Base-by-base conservation (phyloP, 2,888 invertebrate species). In the Caenorhabditis japonica region DNA sequence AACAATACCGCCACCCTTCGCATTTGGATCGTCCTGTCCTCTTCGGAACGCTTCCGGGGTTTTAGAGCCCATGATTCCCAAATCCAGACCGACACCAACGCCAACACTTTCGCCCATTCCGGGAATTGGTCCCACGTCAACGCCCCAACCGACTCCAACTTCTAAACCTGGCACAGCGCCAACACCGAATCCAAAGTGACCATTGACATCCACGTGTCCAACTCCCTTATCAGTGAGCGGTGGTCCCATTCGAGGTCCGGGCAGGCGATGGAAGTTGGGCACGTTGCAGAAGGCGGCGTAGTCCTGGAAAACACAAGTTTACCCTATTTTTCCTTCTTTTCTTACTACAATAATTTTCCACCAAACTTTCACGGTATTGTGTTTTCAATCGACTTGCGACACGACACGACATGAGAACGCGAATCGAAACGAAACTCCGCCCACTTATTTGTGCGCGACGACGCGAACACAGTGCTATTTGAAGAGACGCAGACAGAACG, bases 91-190 rank as follows among this genome's bases (percentile, higher is more conserved):
- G 13, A 82, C 55, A 43, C 77, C 82, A 17, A 84, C 84, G 25
- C 82, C 84, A 38, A 84, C 82, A 51, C 66, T 72, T 33, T 83
- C 81, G 38, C 77, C 79, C 77, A 84, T 80, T 49, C 83, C 83
- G 4, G 84, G 84, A 36, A 84, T 76, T 1, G 84, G 84, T 23
- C 84, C 84, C 12, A 84, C 84, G 52, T 84, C 83, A 13, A 84
- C 84, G 21, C 84, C 84, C 81, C 79, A 79, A 17, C 81, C 81
- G 19, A 69, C 82, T 15, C 77, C 77, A 8, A 80, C 79, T 58
- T 83, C 83, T 10, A 83, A 38, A 34, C 83, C 83, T 13, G 83
- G 83, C 36, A 83, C 76, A 12, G 76, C 77, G 33, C 83, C 83
- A 15, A 83, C 56, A 15, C 80, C 80, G 17, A 83, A 77, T 5